Percentiles rank a stretch among this genome's conserved stretches.
phyloP scores from a whole-genome alignment of 23 tunicate genomes.

The Trididemnum nubilum region DNA sequence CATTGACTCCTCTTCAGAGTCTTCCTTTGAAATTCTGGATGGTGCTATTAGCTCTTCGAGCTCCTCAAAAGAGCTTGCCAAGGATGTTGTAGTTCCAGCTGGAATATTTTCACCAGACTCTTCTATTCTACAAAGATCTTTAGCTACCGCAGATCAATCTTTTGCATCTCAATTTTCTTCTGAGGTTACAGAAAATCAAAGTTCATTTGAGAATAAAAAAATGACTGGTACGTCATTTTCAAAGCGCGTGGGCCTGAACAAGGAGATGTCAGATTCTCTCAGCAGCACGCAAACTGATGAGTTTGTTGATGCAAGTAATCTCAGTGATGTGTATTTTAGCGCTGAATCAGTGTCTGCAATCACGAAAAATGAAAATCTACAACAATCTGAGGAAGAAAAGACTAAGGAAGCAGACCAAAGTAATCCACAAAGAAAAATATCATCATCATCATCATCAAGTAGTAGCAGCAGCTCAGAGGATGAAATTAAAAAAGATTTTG shows the following conservation, averaged over 20 bases:
- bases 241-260: background rate
- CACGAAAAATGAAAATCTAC: background rate
- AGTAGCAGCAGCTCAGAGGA: background rate
- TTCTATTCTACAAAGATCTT: background rate
- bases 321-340: constrained; percentile 14
- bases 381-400: background rate
- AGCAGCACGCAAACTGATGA: constrained; percentile 15
- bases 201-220: too few species aligned
- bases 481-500: too few species aligned
- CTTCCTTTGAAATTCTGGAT: constrained; percentile 10
- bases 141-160: background rate
- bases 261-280: background rate
- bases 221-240: background rate
- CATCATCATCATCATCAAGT: background rate
- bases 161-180: background rate
- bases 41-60: background rate
- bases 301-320: constrained; percentile 15
- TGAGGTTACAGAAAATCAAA: background rate
- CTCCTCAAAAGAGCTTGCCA: background rate
- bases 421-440: background rate
- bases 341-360: background rate
- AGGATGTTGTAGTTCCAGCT: background rate
- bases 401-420: background rate
- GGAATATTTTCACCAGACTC: background rate
- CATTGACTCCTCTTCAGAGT: background rate